Percentiles rank a stretch among this genome's conserved stretches.
Evolutionary conservation across 2,113 vertebrate species (phyloP).

Genomic region (Notothenia rossii): DNA sequence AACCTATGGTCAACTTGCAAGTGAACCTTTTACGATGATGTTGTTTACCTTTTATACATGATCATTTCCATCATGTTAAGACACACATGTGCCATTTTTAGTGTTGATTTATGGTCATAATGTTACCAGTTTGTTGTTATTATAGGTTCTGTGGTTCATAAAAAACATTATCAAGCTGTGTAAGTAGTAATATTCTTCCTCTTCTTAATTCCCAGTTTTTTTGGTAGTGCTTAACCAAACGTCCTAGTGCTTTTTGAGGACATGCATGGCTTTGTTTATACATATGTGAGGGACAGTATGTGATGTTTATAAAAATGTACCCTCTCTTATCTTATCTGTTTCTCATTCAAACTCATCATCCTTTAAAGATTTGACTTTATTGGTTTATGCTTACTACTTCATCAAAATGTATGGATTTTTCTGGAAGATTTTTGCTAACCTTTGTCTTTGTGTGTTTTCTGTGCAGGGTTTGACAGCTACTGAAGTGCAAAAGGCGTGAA

Average conservation of each 20-base stretch:
- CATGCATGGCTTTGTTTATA: conserved; percentile 58
- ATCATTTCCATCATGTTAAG: background rate
- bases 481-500: conserved; percentile 68
- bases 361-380: background rate
- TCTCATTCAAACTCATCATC: background rate
- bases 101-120: background rate
- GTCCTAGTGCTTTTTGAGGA: background rate
- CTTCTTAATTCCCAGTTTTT: background rate
- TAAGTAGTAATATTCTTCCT: background rate
- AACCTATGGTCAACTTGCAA: conserved; percentile 29
- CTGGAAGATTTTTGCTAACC: conserved; percentile 4
- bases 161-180: background rate
- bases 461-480: conserved; percentile 73
- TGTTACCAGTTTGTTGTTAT: background rate
- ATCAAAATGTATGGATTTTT: background rate
- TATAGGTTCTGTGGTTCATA: background rate
- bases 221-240: background rate
- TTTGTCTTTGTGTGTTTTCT: conserved; percentile 31
- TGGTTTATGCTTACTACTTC: background rate
- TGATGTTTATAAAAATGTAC: background rate
- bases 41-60: background rate
- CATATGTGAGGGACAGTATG: background rate
- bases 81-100: background rate
- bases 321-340: background rate
- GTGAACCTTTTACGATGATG: conserved; percentile 11